Percentiles rank a stretch among this genome's conserved stretches.
phyloP scores from a whole-genome alignment of 2,888 invertebrate genomes.

The Yponomeuta cagnagella region DNA sequence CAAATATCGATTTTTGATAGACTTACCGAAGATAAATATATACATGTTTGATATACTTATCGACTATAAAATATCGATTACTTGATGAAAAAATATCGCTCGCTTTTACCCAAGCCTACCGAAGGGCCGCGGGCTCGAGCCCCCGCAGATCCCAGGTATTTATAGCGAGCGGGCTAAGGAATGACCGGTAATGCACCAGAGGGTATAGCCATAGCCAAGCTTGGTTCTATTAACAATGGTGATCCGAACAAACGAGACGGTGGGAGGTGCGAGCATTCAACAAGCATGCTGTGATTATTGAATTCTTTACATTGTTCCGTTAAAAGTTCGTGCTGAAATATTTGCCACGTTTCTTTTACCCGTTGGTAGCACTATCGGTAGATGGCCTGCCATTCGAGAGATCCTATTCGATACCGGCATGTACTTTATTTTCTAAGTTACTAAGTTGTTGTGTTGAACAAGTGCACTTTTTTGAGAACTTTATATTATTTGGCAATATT shows the following conservation, averaged over 20 bases:
- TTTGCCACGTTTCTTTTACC: not conserved
- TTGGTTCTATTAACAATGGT: conserved; percentile 10
- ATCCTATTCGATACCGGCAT: too few relatives aligned
- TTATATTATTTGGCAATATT: too few relatives aligned
- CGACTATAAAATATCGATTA: too few relatives aligned
- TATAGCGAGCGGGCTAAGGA: conserved; percentile 36
- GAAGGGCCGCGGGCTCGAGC: conserved; percentile 25
- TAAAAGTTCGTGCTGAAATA: not conserved
- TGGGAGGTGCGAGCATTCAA: conserved; percentile 45
- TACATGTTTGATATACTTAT: too few relatives aligned
- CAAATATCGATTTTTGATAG: too few relatives aligned
- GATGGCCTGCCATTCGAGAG: too few relatives aligned
- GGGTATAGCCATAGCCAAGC: not conserved
- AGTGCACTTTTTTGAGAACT: too few relatives aligned
- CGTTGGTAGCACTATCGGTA: too few relatives aligned
- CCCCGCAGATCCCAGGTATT: conserved; percentile 27
- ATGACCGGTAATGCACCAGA: conserved; percentile 24
- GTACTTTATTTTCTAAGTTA: too few relatives aligned
- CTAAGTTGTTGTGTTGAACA: too few relatives aligned
- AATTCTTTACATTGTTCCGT: conserved; percentile 23
- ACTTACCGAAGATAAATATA: too few relatives aligned
- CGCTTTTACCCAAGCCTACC: conserved; percentile 13
- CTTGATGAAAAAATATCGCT: too few relatives aligned
- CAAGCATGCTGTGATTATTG: conserved; percentile 30
- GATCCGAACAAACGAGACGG: conserved; percentile 30